Evolutionary conservation across 2,888 invertebrate species (phyloP), one percentile per base, ranked within the genome.

Genomic region (Mechanitis mazaeus): DNA sequence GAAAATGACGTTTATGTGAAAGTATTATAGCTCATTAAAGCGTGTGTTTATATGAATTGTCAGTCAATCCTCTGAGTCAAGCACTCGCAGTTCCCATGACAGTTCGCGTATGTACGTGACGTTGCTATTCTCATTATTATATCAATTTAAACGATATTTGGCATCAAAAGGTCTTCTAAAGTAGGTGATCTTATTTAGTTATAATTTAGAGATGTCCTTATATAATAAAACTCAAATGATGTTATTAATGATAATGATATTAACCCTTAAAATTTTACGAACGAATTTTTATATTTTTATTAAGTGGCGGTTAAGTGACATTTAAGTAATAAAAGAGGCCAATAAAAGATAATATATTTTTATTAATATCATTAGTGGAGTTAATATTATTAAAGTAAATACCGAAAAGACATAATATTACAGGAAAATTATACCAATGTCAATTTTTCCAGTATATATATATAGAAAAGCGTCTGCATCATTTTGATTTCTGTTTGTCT

Each of bases 61-160:
- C 81, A 79, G 80, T 79, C 82, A 79, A 82, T 80, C 75, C 77
- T 69, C 66, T 68, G 61, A 64, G 61, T 54, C 59, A 62, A 64
- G 61, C 64, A 57, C 61, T 59, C 64, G 59, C 61, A 69, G 76
- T 85, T 85, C 85, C 81, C 85, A 84, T 82, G 81, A 69, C 68
- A 68, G 72, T 84, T 85, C 83, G 77, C 85, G 72, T 71, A 67
- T 68, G 73, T 77, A 78, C 81, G 83, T 79, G 78, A 85, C 76
- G 77, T 71, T 67, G 74, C 72, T 73, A 67, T 60, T 58, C 55
- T 45, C 55, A 55, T 50, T 65, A 63, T 64, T 60, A 46, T 57
- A 57, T 20, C 46, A 12, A 46, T 45, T n/a, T 11, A 50, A 50
- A 31, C 20, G 12, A 33, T 33, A 57, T 46, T 47, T 57, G 12